Evolutionary conservation across 2,888 invertebrate species (phyloP), one percentile per base, ranked within the genome.

Genomic region (Rugalucina vietnamica): DNA sequence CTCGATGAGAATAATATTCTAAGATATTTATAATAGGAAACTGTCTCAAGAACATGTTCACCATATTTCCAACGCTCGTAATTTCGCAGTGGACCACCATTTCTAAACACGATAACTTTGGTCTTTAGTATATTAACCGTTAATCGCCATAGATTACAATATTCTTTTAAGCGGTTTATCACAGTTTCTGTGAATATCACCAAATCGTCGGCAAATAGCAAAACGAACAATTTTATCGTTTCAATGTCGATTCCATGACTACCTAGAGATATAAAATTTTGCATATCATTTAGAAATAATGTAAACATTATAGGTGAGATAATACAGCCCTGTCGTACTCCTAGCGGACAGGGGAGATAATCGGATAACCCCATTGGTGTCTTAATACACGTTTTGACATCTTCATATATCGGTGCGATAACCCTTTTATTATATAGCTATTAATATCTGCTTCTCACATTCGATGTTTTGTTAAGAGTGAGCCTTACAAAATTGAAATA

Each of bases 101-200:
- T 71, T 71, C 71, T 71, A 39, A 71, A 71, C 21, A 50, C 49
- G 49, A 74, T 74, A 8, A 75, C 36, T 12, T 75, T 75, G 5
- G 54, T 49, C 54, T 75, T 75, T 4, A 36, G n/a, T 0, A 34
- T 18, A 75, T 43, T 43, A 12, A 43, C 43, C 10, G 18, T 18
- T 18, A 43, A 43, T 12, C 43, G 43, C 43, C 43, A 43, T 43
- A 43, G 18, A 43, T 43, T 43, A 43, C 43, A 43, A 43, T 43
- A 43, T 18, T 43, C n/a, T 14, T 24, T 14, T n/a, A 12, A 24
- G 54, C 43, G 43, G 18, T 43, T 18, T 12, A 43, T 43, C 43
- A 43, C 43, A 18, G 43, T 43, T 43, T 43, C 43, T 18, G 43
- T 18, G 43, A 43, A 43, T 43, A 43, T 43, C 8, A 43, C 8